Percentiles rank a stretch among this genome's conserved stretches.
These are phyloP conservation scores for Apis cerana DNA, from an alignment of 1,140 invertebrate genomes.

Conservation along the genomic window DNA sequence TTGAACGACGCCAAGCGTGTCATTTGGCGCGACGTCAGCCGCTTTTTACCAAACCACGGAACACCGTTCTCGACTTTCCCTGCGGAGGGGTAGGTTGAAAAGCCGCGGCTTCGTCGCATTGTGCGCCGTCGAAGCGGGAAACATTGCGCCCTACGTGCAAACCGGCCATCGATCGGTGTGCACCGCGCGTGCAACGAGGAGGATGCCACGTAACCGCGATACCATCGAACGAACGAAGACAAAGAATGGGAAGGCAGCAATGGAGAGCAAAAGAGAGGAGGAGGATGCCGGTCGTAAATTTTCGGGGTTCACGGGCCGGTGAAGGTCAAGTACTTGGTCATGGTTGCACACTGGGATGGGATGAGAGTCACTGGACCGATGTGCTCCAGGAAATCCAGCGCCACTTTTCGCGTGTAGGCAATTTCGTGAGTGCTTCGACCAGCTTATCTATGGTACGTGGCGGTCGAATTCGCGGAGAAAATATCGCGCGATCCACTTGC, in stretches of 20 bases:
- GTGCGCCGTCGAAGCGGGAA: constrained; percentile 28
- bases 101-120: constrained; percentile 7
- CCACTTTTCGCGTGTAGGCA: not conserved
- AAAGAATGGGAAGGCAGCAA: not conserved
- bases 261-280: not conserved
- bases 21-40: not conserved
- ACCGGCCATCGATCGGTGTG: constrained; percentile 38
- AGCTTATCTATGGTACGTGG: not conserved
- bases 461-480: too few species aligned
- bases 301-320: constrained; percentile 47
- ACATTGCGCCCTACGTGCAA: constrained; percentile 24
- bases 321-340: constrained; percentile 54
- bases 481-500: not conserved
- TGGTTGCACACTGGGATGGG: not conserved
- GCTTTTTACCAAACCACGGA: not conserved
- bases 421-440: constrained; percentile 5
- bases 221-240: not conserved
- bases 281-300: constrained; percentile 46
- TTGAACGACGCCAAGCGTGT: not conserved
- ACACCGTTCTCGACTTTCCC: not conserved
- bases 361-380: not conserved
- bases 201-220: not conserved
- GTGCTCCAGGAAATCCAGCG: not conserved
- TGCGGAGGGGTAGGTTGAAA: not conserved
- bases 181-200: constrained; percentile 8